Base-by-base conservation (phyloP, 1,140 invertebrate genomes). In the Hyles euphorbiae region DNA sequence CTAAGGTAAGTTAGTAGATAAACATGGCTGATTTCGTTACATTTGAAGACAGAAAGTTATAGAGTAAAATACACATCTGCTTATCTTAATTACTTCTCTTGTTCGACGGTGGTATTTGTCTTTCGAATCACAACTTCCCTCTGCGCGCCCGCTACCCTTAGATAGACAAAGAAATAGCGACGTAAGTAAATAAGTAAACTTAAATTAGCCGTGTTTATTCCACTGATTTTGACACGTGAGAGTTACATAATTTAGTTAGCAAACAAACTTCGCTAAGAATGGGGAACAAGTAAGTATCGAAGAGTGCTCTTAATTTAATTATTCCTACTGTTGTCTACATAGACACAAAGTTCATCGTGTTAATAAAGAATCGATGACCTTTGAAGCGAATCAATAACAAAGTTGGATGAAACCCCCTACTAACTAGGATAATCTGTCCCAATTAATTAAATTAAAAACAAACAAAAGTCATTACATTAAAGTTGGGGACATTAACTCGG, bases 31-130 rank as follows among this genome's bases (percentile, higher is more conserved):
- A 83, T 82, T 78, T 77, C 69, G 81, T 77, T 76, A 80, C 77
- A 78, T 68, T 76, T 58, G 56, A 58, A 72, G 63, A 69, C 72
- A 64, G 65, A 78, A 83, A 86, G 76, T 86, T 83, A 78, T 77
- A 72, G 65, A 71, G 72, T 68, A 70, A 62, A 77, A 78, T 76
- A 79, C 63, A 74, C 73, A 74, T 81, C 69, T 80, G 76, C 78
- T 86, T 85, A 85, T 83, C 77, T 80, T 75, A 81, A 84, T 87
- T 82, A 78, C 77, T 67, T 63, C 68, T 72, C 77, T 83, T 82
- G 78, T 86, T 81, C 65, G 60, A 68, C 56, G 60, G 58, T 72
- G 64, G 74, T 83, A 76, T 88, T 86, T 88, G 81, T 83, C 76
- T 85, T 88, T 78, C 77, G 74, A 79, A 70, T 85, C 76, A 82